phyloP scores from a whole-genome alignment of 2,113 vertebrate genomes.

The Hippopotamus amphibius region DNA sequence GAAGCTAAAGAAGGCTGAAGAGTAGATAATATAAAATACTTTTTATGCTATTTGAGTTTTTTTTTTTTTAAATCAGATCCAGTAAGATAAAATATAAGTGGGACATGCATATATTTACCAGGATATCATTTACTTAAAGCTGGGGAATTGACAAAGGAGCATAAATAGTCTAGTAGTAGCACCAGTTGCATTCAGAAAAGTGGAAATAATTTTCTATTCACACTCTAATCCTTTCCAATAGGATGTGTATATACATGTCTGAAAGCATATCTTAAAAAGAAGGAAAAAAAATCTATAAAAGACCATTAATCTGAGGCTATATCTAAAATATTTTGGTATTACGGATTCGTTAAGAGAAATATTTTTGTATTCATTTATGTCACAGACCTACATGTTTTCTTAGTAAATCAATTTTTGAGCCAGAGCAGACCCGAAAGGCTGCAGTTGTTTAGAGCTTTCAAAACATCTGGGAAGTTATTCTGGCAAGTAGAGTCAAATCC shows the following conservation, averaged over 20 bases:
- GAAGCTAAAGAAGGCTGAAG: not conserved
- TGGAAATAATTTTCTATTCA: not conserved
- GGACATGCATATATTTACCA: not conserved
- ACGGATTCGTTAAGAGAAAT: constrained; percentile 44
- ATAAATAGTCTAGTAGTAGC: not conserved
- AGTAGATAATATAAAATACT: not conserved
- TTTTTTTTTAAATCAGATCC: not conserved
- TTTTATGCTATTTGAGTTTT: not conserved
- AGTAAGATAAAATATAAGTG: not conserved
- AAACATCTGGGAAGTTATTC: constrained; percentile 79
- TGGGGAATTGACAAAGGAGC: not conserved
- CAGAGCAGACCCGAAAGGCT: constrained; percentile 54
- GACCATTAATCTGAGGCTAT: not conserved
- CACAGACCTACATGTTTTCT: constrained; percentile 29
- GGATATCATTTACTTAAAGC: not conserved
- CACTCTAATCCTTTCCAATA: not conserved
- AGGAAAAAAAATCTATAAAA: not conserved
- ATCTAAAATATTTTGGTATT: constrained; percentile 65
- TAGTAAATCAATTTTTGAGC: constrained; percentile 43
- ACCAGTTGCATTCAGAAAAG: constrained; percentile 22
- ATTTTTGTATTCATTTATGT: constrained; percentile 62
- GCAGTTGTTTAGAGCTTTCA: constrained; percentile 61
- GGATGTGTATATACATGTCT: not conserved
- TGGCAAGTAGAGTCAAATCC: constrained; percentile 41
- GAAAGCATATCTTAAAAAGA: not conserved